Evolutionary conservation across 1,140 invertebrate species (phyloP).

Genomic region (Dinoponera quadriceps): DNA sequence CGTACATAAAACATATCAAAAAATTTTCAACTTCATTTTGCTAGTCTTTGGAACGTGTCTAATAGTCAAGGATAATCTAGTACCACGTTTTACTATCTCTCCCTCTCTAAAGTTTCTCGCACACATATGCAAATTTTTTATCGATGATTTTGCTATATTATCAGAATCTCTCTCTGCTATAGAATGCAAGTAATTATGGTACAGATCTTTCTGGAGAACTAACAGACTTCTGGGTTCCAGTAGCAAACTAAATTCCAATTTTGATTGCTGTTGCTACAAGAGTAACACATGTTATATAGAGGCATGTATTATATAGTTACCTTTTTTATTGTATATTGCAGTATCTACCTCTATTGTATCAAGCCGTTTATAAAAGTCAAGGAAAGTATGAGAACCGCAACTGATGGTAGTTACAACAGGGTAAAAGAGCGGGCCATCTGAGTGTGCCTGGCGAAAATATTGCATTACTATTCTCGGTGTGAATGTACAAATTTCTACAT

Average conservation of each 20-base stretch:
- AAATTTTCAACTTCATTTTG: constrained; percentile 90
- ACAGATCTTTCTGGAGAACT: constrained; percentile 93
- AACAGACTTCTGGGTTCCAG: constrained; percentile 95
- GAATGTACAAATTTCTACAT: constrained; percentile 14
- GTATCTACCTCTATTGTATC: constrained; percentile 72
- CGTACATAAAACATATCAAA: constrained; percentile 67
- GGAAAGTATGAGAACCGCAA: constrained; percentile 94
- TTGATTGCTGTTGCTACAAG: constrained; percentile 77
- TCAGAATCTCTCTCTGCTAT: constrained; percentile 93
- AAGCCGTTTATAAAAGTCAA: constrained; percentile 92
- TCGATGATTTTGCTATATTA: constrained; percentile 87
- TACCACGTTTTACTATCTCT: constrained; percentile 88
- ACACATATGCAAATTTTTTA: constrained; percentile 90
- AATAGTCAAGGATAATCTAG: constrained; percentile 96
- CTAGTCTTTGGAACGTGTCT: constrained; percentile 96
- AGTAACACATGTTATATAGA: constrained; percentile 31
- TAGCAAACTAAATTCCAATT: constrained; percentile 89
- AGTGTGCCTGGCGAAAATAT: constrained; percentile 90
- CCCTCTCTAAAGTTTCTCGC: constrained; percentile 86
- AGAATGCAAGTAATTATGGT: constrained; percentile 94
- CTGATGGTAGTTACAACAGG: constrained; percentile 97
- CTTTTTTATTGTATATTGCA: constrained; percentile 7
- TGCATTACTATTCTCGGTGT: neutral
- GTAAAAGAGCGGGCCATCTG: constrained; percentile 97
- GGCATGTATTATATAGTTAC: neutral